A percentile compares a stretch with the other conserved stretches of the same genome.
These are phyloP conservation scores for Prosapia bicincta DNA, from an alignment of 2,888 invertebrate species.

Conservation along the genomic window DNA sequence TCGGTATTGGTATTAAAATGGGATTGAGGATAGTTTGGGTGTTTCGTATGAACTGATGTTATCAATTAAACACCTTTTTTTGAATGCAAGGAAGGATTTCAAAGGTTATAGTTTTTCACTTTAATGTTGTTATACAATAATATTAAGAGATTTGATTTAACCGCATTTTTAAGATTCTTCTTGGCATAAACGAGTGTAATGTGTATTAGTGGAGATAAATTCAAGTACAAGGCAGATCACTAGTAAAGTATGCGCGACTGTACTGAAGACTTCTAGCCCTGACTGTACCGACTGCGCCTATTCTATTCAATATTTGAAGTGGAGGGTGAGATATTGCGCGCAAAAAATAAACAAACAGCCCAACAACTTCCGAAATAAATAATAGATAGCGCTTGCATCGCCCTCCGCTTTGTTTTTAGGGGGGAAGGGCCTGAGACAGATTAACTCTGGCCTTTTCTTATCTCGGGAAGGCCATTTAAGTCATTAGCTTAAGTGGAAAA, in stretches of 20 bases:
- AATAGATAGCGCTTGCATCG: constrained; percentile 12
- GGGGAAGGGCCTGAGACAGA: not conserved
- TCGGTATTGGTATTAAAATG: too few relatives aligned
- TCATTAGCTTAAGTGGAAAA: not conserved
- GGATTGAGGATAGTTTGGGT: too few relatives aligned
- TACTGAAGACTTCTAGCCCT: not conserved
- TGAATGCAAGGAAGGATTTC: too few relatives aligned
- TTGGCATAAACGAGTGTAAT: too few relatives aligned
- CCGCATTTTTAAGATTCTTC: too few relatives aligned
- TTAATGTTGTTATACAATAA: too few relatives aligned
- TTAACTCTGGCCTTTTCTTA: not conserved
- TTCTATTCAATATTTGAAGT: not conserved
- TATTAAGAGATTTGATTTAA: too few relatives aligned
- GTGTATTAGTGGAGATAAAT: too few relatives aligned
- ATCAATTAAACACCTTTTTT: too few relatives aligned
- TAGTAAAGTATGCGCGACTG: not conserved
- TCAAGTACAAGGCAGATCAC: too few relatives aligned
- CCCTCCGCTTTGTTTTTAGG: not conserved
- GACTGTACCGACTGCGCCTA: not conserved
- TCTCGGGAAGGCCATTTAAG: not conserved
- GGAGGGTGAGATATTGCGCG: not conserved
- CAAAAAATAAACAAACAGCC: constrained; percentile 14
- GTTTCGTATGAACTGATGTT: too few relatives aligned
- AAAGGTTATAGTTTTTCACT: too few relatives aligned
- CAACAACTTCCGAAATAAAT: constrained; percentile 16